These are phyloP conservation scores for Lophius americanus DNA, from an alignment of 2,797 vertebrate genomes.

Conservation along the genomic window DNA sequence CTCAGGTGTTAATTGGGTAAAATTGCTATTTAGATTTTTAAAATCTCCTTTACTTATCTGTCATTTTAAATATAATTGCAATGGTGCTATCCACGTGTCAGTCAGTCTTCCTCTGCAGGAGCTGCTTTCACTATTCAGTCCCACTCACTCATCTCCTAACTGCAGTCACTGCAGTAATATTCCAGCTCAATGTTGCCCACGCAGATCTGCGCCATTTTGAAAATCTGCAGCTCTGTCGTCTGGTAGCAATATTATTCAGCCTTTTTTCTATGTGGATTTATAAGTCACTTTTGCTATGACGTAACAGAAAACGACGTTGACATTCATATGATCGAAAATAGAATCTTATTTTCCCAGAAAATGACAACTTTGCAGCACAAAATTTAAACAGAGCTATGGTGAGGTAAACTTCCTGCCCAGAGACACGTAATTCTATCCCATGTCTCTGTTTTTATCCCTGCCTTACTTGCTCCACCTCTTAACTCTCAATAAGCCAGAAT, in stretches of 20 bases:
- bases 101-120: conserved; percentile 16
- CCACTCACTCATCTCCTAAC: conserved; percentile 57
- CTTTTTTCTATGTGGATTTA: conserved; percentile 35
- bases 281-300: conserved; percentile 37
- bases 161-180: conserved; percentile 63
- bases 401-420: conserved; percentile 23
- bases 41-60: conserved; percentile 7
- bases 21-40: conserved; percentile 8
- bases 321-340: not conserved
- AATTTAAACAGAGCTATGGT: conserved; percentile 9
- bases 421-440: conserved; percentile 45
- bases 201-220: conserved; percentile 75
- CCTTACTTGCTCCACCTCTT: conserved; percentile 4
- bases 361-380: not conserved
- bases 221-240: conserved; percentile 60
- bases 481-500: conserved; percentile 6
- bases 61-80: conserved; percentile 12
- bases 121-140: conserved; percentile 47
- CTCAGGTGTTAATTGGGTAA: conserved; percentile 8
- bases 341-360: no score
- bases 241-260: conserved; percentile 39
- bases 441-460: conserved; percentile 11
- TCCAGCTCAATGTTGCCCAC: conserved; percentile 67
- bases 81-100: not conserved
- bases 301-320: conserved; percentile 2